A percentile compares a stretch with the other conserved stretches of the same genome.
Evolutionary conservation across 2,888 invertebrate genomes (phyloP).

Genomic region (Torymus tubicola): DNA sequence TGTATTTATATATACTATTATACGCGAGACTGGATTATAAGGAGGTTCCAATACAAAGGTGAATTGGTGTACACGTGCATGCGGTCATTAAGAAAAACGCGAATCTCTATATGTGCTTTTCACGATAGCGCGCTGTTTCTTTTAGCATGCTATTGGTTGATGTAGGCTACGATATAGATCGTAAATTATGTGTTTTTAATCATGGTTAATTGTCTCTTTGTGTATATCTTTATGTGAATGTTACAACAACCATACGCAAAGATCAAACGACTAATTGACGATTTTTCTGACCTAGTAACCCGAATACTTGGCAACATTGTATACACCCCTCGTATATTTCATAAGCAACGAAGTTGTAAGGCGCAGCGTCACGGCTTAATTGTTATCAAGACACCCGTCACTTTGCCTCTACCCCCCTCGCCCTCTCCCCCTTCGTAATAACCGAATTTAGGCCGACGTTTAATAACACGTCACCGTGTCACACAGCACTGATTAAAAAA

Average conservation of each 20-base stretch:
- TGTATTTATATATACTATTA: not conserved
- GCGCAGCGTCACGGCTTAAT: constrained; percentile 9
- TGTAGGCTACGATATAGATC: too few species aligned
- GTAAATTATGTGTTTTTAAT: too few species aligned
- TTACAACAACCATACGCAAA: too few species aligned
- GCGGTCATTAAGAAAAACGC: constrained; percentile 28
- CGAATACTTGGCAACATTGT: not conserved
- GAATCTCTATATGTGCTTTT: constrained; percentile 36
- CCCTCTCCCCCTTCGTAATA: not conserved
- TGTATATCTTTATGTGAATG: too few species aligned
- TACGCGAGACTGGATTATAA: not conserved
- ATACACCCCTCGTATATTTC: not conserved
- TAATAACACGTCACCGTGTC: constrained; percentile 12
- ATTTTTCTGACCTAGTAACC: not conserved
- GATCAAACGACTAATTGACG: too few species aligned
- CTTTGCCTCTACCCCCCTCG: not conserved
- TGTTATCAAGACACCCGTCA: not conserved
- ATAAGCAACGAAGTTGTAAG: not conserved
- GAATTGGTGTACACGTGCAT: not conserved
- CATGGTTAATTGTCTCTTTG: too few species aligned
- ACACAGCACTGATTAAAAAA: constrained; percentile 28
- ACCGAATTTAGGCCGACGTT: constrained; percentile 2
- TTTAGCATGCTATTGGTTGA: too few species aligned
- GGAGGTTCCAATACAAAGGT: not conserved
- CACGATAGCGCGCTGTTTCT: not conserved